Evolutionary conservation across 2,888 invertebrate genomes (phyloP).

Genomic region (Habroteleia sp.): DNA sequence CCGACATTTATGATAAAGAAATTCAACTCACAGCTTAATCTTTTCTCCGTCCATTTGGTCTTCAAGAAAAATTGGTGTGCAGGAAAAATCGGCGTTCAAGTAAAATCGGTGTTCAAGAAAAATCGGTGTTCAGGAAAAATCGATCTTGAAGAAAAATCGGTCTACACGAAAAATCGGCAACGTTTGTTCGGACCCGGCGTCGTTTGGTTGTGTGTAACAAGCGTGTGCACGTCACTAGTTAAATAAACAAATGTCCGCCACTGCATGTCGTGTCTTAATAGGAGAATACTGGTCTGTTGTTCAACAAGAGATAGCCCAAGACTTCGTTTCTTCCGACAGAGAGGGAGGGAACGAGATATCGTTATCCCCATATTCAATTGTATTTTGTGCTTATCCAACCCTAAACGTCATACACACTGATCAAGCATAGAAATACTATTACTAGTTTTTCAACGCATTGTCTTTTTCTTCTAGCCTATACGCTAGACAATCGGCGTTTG

Average conservation of each 20-base stretch:
- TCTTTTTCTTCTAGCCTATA: neutral
- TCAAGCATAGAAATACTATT: slow-evolving; percentile 34
- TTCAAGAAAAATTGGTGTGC: no score
- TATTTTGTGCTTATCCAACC: slow-evolving; percentile 62
- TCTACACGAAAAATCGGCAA: slow-evolving; percentile 34
- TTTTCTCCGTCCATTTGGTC: slow-evolving; percentile 76
- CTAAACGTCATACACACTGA: slow-evolving; percentile 59
- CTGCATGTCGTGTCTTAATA: slow-evolving; percentile 68
- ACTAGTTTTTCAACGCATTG: slow-evolving; percentile 7
- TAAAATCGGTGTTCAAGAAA: no score
- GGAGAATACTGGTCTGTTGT: slow-evolving; percentile 67
- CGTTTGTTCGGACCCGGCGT: slow-evolving; percentile 26
- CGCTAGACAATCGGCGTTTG: slow-evolving; percentile 3
- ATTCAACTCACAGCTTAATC: slow-evolving; percentile 76
- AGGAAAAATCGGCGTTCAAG: neutral
- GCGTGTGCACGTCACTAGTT: slow-evolving; percentile 72
- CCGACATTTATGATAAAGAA: slow-evolving; percentile 1
- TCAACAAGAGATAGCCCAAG: slow-evolving; percentile 72
- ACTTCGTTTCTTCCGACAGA: slow-evolving; percentile 61
- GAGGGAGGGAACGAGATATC: slow-evolving; percentile 64
- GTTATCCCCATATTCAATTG: slow-evolving; percentile 62
- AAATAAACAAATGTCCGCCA: slow-evolving; percentile 72
- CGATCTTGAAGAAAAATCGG: no score
- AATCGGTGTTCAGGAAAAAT: slow-evolving; percentile 37
- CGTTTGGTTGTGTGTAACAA: slow-evolving; percentile 63